Base-by-base conservation (phyloP, 2,113 vertebrate species). In the Beaufortia kweichowensis region DNA sequence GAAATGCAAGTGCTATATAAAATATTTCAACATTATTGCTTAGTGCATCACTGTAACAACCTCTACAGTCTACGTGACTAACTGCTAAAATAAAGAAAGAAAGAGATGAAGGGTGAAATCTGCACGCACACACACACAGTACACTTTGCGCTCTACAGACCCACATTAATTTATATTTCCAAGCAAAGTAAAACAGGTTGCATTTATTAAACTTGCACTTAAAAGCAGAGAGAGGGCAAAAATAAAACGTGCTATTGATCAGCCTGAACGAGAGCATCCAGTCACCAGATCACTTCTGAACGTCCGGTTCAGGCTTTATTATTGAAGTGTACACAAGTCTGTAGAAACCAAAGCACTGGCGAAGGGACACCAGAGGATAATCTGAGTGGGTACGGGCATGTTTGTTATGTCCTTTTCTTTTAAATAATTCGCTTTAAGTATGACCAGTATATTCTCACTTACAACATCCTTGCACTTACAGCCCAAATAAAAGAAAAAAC, bases 391-490 rank as follows among this genome's bases (percentile, higher is more conserved):
- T 78, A 72, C 15, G 74, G 56, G 93, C 92, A 88, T 90, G 88
- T 53, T 90, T 85, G 91, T 91, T 79, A 69, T 28, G 2, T 64
- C 41, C 55, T 57, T 8, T 76, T 67, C 35, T 66, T 53, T 96
- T 95, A 94, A 96, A 95, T 94, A 95, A 91, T 89, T 76, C 91
- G 90, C 90, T 94, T 94, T 92, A 95, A 95, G 94, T 93, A 94
- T 92, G 91, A 95, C 91, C 94, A 93, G 93, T 94, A 94, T 94
- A 94, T 95, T 93, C 94, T 94, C 91, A 93, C 92, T 95, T 94
- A 95, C 92, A 94, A 92, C 92, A 91, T 93, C 91, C 90, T 94
- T 48, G 90, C 87, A 91, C 92, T 92, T 95, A 93, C 92, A 91
- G 94, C 94, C 93, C 88, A 91, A 94, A 94, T 17, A 29, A 43